These are phyloP conservation scores for Acleris sparsana DNA, from an alignment of 2,888 invertebrate genomes.

Conservation along the genomic window DNA sequence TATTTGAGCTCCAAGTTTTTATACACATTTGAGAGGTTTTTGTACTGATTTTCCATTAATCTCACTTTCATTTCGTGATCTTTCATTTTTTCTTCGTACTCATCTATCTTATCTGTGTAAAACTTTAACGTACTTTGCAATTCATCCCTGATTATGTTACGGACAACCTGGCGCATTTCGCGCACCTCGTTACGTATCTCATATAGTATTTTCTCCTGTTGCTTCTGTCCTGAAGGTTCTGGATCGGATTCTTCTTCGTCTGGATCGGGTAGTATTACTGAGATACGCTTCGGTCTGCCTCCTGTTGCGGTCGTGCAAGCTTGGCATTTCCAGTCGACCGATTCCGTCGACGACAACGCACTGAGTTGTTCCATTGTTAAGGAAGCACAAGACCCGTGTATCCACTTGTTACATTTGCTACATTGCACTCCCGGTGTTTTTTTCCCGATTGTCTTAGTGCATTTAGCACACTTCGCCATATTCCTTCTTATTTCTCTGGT, in stretches of 20 bases:
- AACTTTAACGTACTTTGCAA: not conserved
- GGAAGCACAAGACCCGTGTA: not conserved
- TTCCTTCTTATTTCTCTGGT: too few species aligned
- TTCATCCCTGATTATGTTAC: not conserved
- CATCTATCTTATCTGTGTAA: not conserved
- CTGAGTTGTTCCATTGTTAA: conserved; percentile 3
- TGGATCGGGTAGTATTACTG: not conserved
- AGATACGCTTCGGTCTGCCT: not conserved
- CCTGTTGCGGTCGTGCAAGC: not conserved
- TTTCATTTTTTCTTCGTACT: not conserved
- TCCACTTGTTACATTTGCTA: not conserved
- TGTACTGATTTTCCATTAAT: not conserved
- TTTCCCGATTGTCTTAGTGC: not conserved
- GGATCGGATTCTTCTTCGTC: not conserved
- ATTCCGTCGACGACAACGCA: not conserved
- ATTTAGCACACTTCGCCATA: not conserved
- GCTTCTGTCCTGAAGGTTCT: not conserved
- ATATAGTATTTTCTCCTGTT: not conserved
- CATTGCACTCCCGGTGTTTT: not conserved
- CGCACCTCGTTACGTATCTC: not conserved
- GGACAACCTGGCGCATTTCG: not conserved
- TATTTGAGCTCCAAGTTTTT: not conserved
- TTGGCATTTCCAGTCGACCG: not conserved
- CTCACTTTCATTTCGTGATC: not conserved
- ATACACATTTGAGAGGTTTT: not conserved